Base-by-base conservation (phyloP, 2,797 vertebrate genomes). In the Danionella dracula region DNA sequence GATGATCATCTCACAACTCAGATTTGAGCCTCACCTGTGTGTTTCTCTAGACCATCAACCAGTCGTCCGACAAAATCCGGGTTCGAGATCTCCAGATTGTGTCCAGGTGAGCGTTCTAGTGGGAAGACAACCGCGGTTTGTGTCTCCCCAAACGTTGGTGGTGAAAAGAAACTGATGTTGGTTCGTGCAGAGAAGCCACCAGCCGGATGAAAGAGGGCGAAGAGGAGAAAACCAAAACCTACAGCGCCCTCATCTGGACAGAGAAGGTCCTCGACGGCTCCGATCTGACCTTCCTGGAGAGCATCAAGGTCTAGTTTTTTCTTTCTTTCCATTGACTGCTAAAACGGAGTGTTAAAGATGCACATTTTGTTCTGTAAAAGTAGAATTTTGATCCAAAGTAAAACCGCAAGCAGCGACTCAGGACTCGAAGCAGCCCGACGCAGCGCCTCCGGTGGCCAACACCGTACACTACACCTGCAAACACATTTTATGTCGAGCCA, bases 211-310 rank as follows among this genome's bases (percentile, higher is more conserved):
- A 99, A 77, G 94, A 95, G 81, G 96, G 95, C 0, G 96, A 99
- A 76, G 95, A 98, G 82, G 94, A 92, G 70, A 99, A 99, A 83
- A 98, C 95, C 2, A 99, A 99, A 85, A 91, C 92, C 0, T 99
- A 99, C 72, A 93, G 87, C 46, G 96, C 96, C 31, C 90, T 99
- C 37, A 87, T 99, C 83, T 97, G 96, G 95, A 96, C 88, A 20
- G 88, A 90, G 72, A 92, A 84, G 77, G 70, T 83, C 9, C 91
- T 99, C 32, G 68, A 79, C 70, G 85, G 74, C 37, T 82, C 91
- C 35, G 94, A 98, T 78, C 83, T 98, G 6, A 70, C 81, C 0
- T 91, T 96, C 73, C 87, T 99, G 2, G 84, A 91, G 29, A 82
- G 88, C 48, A 85, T 94, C 34, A 93, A 96, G 92, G 96, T 98